Evolutionary conservation across 1,140 invertebrate species (phyloP).

Genomic region (Nasonia giraulti): DNA sequence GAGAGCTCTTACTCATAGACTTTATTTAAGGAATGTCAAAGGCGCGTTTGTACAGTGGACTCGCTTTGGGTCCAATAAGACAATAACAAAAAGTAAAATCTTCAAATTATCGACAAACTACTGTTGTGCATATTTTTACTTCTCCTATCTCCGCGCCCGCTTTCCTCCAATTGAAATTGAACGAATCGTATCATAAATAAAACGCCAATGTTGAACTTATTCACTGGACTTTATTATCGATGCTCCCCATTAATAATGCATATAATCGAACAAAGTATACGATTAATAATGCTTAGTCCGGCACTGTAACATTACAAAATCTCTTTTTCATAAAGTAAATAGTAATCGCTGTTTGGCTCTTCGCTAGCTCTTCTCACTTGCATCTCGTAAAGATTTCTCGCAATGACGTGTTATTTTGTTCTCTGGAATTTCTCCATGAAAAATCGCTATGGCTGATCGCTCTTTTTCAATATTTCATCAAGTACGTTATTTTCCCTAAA

Average conservation of each 20-base stretch:
- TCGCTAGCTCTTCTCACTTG: conserved; percentile 4
- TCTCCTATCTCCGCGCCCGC: too few species aligned
- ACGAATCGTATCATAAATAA: background rate
- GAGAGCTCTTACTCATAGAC: background rate
- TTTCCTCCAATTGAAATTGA: background rate
- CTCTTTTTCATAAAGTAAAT: conserved; percentile 43
- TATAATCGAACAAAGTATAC: conserved; percentile 62
- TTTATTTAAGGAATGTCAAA: conserved; percentile 12
- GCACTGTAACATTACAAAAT: conserved; percentile 59
- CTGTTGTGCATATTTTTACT: background rate
- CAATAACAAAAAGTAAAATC: conserved; percentile 45
- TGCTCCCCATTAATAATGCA: conserved; percentile 65
- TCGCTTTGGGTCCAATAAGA: conserved; percentile 27
- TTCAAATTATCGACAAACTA: conserved; percentile 7
- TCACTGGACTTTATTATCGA: conserved; percentile 63
- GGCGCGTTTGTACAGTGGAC: conserved; percentile 42
- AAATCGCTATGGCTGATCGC: background rate
- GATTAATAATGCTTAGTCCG: conserved; percentile 60
- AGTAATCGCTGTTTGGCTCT: conserved; percentile 32
- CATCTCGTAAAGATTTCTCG: background rate
- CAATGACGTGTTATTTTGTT: background rate
- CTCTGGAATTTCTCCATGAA: background rate
- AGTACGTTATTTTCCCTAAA: background rate
- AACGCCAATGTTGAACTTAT: conserved; percentile 39
- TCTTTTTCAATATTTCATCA: background rate